Base-by-base conservation (phyloP, 2,888 invertebrate species). In the Malthinus flaveolus region DNA sequence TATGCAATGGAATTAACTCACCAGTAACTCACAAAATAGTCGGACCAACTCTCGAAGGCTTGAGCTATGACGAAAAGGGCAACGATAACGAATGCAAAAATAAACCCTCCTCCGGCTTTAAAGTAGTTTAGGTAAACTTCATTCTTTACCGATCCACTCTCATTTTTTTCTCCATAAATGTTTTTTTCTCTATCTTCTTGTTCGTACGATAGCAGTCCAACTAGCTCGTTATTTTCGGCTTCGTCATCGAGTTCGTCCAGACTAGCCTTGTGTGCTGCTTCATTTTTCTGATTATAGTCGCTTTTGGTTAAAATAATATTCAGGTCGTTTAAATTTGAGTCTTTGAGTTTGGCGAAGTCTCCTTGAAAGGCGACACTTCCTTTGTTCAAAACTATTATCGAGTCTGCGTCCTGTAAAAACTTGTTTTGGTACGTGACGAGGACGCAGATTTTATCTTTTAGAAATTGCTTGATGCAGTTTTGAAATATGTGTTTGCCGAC, bases 401-500 rank as follows among this genome's bases (percentile, higher is more conserved):
- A 73, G 58, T 79, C 75, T 7, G 79, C 78, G 36, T 77, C 66
- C 49, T 78, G 76, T 9, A 84, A 72, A 58, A 83, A 84, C 66
- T 87, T 86, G 7, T 85, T 73, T 69, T 87, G 87, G 76, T 88
- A 87, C 1, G 87, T 88, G 32, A 86, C 85, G 1, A 88, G 77
- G 48, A 88, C 78, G 44, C 84, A 76, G 1, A 84, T 81, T 68
- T 84, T 85, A 8, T 80, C 74, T 50, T 77, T 77, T 54, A 87
- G 73, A 51, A 76, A 78, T 12, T 83, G 84, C 58, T 79, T 78
- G 64, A 90, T 85, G 71, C 90, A 91, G 68, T 84, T 83, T 32
- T 88, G 83, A 73, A 90, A 91, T 7, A 88, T 76, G 66, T 87
- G 84, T 39, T 84, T 81, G 0, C 87, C 87, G 0, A 91, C 90